Base-by-base conservation (phyloP, 2,888 invertebrate genomes). In the Heliconius cydno region DNA sequence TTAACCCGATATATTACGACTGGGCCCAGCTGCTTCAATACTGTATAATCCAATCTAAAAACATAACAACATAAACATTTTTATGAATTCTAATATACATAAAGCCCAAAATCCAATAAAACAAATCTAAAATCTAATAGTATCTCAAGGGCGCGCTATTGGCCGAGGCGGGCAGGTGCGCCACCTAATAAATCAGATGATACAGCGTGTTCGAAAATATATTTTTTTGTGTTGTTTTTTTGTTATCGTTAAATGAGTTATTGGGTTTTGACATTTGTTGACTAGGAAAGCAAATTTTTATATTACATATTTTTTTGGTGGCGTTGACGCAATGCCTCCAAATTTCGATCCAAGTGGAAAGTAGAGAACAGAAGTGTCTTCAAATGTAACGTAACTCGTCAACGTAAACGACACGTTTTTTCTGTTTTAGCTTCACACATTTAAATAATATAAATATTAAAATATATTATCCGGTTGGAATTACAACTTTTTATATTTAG, bases 131-230 rank as follows among this genome's bases (percentile, higher is more conserved):
- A 38, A 73, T 71, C 71, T 77, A 77, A 65, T 77, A 78, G 65
- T 74, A 67, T 74, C 78, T 74, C 78, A 78, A 78, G 78, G 78
- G 60, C 73, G 52, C 60, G 77, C 68, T 74, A 78, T 74, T 78
- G 78, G 78, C 68, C 74, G 74, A 67, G 57, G 57, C 57, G 74
- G n/a, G 67, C 78, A 78, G 78, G 78, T 78, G 78, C 60, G 70
- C 78, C 74, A 78, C 74, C 72, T 78, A 78, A 78, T 78, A 78
- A 78, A 78, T 78, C 78, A 78, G 66, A 12, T 73, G 74, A 74
- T 78, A 78, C 74, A 78, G 78, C 52, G 28, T 67, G 78, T 74
- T 78, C 78, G 12, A 30, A 78, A 68, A 74, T 78, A 74, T 78
- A 28, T n/a, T 60, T 30, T 78, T 74, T 34, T 67, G 67, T 57